Evolutionary conservation across 2,888 invertebrate genomes (phyloP).

Genomic region (Serrognathus titanus): DNA sequence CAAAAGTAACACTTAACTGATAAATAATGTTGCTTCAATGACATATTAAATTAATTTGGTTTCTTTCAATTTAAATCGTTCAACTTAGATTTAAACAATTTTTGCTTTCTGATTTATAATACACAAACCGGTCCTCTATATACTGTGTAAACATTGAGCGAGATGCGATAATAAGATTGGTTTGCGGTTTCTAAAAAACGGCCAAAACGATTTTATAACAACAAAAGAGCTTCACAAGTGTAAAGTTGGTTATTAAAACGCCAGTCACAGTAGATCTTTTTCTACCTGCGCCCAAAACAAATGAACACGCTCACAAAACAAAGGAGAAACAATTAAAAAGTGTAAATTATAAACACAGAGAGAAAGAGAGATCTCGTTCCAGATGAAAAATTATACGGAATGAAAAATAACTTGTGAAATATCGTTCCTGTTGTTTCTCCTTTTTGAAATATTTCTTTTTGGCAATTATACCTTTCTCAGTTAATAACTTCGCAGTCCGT

Average conservation of each 20-base stretch:
- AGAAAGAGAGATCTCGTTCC: constrained; percentile 31
- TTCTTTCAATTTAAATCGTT: background rate
- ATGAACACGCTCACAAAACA: constrained; percentile 32
- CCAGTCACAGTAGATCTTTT: constrained; percentile 21
- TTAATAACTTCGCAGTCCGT: constrained; percentile 33
- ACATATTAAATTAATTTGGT: too few species aligned
- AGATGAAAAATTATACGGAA: constrained; percentile 43
- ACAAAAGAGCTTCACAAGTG: constrained; percentile 10
- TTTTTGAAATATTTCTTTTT: constrained; percentile 38
- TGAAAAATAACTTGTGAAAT: constrained; percentile 46
- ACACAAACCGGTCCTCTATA: too few species aligned
- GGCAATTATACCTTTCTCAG: constrained; percentile 41
- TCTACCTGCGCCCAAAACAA: constrained; percentile 29
- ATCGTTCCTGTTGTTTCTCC: constrained; percentile 40
- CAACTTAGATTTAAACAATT: background rate
- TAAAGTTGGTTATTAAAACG: constrained; percentile 23
- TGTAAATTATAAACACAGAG: constrained; percentile 45
- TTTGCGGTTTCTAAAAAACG: background rate
- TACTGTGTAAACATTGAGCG: too few species aligned
- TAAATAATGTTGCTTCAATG: too few species aligned
- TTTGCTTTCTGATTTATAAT: too few species aligned
- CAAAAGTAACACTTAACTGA: too few species aligned
- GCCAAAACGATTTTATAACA: constrained; percentile 1
- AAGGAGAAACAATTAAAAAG: constrained; percentile 48
- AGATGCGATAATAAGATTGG: background rate